phyloP scores from a whole-genome alignment of 1,140 invertebrate species.

The Drosophila pruinosa region DNA sequence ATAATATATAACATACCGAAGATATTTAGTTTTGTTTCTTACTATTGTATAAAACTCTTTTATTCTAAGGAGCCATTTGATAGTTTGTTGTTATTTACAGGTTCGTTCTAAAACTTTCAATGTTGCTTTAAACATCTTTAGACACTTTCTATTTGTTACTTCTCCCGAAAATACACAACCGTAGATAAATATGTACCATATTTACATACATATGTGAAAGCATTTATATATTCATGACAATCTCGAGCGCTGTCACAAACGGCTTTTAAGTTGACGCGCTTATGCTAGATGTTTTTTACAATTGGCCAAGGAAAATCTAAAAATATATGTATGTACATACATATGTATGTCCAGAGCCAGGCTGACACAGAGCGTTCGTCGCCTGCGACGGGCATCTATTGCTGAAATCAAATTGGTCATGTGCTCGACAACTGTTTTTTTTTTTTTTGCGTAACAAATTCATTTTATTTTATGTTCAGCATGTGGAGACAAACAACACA shows the following conservation, averaged over 20 bases:
- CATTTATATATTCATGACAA: constrained; percentile 71
- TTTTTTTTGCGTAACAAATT: constrained; percentile 53
- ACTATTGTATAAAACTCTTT: no score
- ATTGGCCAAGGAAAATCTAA: constrained; percentile 59
- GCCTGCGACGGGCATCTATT: constrained; percentile 24
- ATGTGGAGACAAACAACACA: constrained; percentile 66
- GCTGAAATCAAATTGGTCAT: constrained; percentile 70
- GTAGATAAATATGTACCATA: constrained; percentile 14
- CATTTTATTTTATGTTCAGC: constrained; percentile 60
- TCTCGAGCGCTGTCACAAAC: constrained; percentile 70
- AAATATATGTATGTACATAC: constrained; percentile 25
- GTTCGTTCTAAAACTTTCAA: not conserved
- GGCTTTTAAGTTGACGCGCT: constrained; percentile 48
- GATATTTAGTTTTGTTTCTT: no score
- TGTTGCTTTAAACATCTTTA: constrained; percentile 6
- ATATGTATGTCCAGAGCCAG: constrained; percentile 1
- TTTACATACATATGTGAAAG: constrained; percentile 20
- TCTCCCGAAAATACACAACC: not conserved
- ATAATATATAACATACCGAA: no score
- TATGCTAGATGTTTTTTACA: constrained; percentile 56
- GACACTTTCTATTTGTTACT: not conserved
- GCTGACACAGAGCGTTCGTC: no score
- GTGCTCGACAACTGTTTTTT: constrained; percentile 55
- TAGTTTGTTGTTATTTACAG: no score
- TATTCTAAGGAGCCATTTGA: no score